phyloP scores from a whole-genome alignment of 2,888 invertebrate species.

The Rhingia rostrata region DNA sequence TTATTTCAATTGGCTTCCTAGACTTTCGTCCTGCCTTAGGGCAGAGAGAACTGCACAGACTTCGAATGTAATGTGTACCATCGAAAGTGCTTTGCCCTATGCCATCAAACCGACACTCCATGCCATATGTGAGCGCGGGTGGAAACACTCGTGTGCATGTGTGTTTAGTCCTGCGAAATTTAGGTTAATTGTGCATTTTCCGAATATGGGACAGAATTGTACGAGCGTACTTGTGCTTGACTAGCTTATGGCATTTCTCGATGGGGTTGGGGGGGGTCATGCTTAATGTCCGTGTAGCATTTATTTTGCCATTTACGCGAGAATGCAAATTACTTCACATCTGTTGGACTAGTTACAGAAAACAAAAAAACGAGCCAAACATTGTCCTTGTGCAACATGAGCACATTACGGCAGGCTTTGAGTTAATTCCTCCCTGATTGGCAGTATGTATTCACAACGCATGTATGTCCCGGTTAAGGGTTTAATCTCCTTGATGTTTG shows the following conservation, averaged over 20 bases:
- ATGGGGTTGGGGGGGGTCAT: conserved; percentile 19
- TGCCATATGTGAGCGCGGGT: conserved; percentile 26
- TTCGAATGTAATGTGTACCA: too few relatives aligned
- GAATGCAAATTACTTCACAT: conserved; percentile 62
- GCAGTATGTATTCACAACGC: background rate
- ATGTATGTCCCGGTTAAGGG: background rate
- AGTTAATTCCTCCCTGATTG: background rate
- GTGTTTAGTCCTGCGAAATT: conserved; percentile 50
- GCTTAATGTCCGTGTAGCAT: conserved; percentile 52
- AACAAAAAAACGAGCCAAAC: background rate
- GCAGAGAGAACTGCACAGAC: too few relatives aligned
- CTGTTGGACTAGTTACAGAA: conserved; percentile 1
- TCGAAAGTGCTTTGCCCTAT: too few relatives aligned
- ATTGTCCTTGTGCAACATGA: background rate
- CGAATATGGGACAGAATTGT: background rate
- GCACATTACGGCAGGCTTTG: conserved; percentile 2
- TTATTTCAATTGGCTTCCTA: conserved; percentile 58
- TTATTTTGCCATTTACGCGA: conserved; percentile 59
- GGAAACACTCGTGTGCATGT: conserved; percentile 6
- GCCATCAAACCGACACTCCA: too few relatives aligned
- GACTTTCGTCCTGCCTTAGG: too few relatives aligned
- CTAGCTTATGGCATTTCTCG: conserved; percentile 4
- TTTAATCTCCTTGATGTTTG: background rate
- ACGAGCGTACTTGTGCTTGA: background rate
- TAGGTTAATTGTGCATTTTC: conserved; percentile 66